A percentile compares a stretch with the other conserved stretches of the same genome.
Conservation (phyloP, 2,888 invertebrate genomes). For the Tribolium freemani region DNA sequence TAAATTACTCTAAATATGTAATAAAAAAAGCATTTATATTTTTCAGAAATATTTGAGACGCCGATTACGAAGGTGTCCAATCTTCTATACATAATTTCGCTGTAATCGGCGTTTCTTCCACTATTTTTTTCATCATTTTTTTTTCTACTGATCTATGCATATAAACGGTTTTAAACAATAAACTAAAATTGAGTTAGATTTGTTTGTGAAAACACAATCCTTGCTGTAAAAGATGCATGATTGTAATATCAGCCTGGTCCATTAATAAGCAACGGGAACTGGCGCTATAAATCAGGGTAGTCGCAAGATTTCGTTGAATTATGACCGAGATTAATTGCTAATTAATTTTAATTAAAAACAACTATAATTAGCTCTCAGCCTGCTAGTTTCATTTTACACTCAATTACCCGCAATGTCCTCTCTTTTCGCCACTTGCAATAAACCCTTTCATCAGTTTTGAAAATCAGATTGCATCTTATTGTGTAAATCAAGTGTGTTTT, state of each 20-base stretch:
- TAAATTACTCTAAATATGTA: too few species aligned
- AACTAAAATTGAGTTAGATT: neutral
- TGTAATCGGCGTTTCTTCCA: too few species aligned
- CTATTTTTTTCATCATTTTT: too few species aligned
- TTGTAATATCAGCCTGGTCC: neutral
- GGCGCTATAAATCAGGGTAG: slow-evolving; percentile 24
- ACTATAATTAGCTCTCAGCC: slow-evolving; percentile 50
- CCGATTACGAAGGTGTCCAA: too few species aligned
- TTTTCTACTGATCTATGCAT: too few species aligned
- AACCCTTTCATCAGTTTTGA: neutral
- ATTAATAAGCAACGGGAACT: slow-evolving; percentile 35
- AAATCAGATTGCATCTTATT: neutral
- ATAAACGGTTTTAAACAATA: too few species aligned
- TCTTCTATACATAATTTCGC: too few species aligned
- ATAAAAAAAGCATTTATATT: too few species aligned
- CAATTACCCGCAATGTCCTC: slow-evolving; percentile 16
- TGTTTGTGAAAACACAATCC: neutral
- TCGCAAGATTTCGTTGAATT: slow-evolving; percentile 37
- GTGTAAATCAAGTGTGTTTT: neutral
- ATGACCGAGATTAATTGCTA: slow-evolving; percentile 53
- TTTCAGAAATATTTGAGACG: too few species aligned
- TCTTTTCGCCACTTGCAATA: neutral
- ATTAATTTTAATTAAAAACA: slow-evolving; percentile 59
- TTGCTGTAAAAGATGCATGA: neutral
- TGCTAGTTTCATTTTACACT: slow-evolving; percentile 31